Base-by-base conservation (phyloP, 2,113 vertebrate genomes). In the Felis chaus region DNA sequence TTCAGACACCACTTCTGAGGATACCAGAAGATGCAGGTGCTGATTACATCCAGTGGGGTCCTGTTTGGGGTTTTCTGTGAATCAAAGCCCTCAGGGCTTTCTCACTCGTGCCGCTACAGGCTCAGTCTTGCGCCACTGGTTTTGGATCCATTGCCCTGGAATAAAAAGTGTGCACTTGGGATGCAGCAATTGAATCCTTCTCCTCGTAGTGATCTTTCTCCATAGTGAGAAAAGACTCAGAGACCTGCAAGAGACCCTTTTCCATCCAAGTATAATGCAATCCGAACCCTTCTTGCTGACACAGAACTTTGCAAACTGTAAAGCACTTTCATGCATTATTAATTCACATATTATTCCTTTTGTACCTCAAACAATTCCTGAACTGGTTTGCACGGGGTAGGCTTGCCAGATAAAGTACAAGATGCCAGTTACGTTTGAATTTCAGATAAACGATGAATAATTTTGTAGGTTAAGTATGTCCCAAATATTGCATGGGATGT, bases 301-400 rank as follows among this genome's bases (percentile, higher is more conserved):
- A 31, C 16, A 36, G 82, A 96, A 39, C 50, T 78, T 84, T 41
- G n/a, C 71, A 86, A 92, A 33, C 53, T 31, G 23, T 94, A 76
- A 92, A 91, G 66, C 39, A 63, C 25, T 69, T 69, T 84, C 27
- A 41, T 41, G 55, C 57, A 68, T 83, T 87, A 57, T 79, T 97
- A 88, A 95, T 45, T 89, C 29, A 48, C 79, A 39, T 53, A n/a
- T 82, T 88, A 87, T 94, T 89, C 39, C n/a, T 97, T 92, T 57
- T 69, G 53, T 25, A 61, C 21, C 21, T 93, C 55, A 88, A 93
- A 80, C 90, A 82, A 63, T 39, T 82, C 50, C 57, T 63, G 33
- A 57, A 93, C 45, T 79, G 45, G 15, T 93, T 87, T 83, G 48
- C 65, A 41, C 8, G 95, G 63, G n/a, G 2, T 65, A 45, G 63